Evolutionary conservation across 2,113 vertebrate genomes (phyloP).

Genomic region (Silurus asotus): DNA sequence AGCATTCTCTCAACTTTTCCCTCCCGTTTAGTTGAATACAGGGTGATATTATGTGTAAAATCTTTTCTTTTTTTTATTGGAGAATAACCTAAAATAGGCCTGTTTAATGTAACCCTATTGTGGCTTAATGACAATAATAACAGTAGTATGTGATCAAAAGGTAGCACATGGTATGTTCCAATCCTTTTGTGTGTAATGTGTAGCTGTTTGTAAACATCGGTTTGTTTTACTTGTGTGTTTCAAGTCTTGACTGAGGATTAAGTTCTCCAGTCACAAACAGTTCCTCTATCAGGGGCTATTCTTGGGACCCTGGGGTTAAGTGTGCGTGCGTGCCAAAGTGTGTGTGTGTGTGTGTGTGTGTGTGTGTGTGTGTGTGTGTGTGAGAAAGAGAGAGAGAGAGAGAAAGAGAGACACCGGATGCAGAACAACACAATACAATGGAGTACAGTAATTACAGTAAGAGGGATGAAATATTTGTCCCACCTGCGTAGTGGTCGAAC

Average conservation of each 20-base stretch:
- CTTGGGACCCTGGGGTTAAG: slow-evolving; percentile 7
- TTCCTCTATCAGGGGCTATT: neutral
- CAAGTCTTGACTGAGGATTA: neutral
- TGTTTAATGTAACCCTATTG: neutral
- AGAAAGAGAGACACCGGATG: neutral
- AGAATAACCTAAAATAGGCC: neutral
- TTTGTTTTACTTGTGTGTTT: neutral
- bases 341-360: slow-evolving; percentile 5
- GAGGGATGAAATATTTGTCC: slow-evolving; percentile 49
- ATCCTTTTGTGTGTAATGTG: neutral
- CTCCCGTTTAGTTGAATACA: neutral
- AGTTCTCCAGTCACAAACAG: slow-evolving; percentile 7
- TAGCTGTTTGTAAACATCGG: neutral
- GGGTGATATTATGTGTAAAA: neutral
- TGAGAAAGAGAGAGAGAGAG: neutral
- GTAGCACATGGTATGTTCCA: neutral
- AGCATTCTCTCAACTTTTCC: slow-evolving; percentile 25
- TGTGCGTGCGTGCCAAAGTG: neutral
- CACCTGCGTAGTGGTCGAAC: slow-evolving; percentile 98
- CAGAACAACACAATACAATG: neutral
- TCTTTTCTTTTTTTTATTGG: neutral
- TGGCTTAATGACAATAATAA: neutral
- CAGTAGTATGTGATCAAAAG: neutral
- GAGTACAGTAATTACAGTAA: slow-evolving; percentile 53
- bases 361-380: neutral